phyloP scores from a whole-genome alignment of 2,113 vertebrate genomes.

The Hemiscyllium ocellatum region DNA sequence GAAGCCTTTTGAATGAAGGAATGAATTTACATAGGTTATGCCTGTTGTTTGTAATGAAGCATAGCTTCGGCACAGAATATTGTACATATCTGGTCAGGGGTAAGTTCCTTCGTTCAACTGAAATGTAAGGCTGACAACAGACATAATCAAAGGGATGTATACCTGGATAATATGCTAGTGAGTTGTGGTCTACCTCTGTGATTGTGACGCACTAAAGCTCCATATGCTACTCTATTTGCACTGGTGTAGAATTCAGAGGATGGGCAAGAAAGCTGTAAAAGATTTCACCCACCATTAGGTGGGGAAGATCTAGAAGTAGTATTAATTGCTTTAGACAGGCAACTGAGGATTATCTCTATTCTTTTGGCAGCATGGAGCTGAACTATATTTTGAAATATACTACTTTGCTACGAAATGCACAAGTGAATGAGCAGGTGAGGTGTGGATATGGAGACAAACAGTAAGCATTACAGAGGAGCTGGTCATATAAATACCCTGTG shows the following conservation, averaged over 20 bases:
- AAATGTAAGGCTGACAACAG: neutral
- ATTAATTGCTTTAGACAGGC: neutral
- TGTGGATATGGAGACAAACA: too few species aligned
- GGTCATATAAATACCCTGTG: too few species aligned
- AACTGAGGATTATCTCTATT: neutral
- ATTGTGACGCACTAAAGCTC: neutral
- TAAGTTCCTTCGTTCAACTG: neutral
- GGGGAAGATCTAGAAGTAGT: neutral
- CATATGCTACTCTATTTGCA: neutral
- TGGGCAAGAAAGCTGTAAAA: neutral
- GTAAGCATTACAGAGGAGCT: too few species aligned
- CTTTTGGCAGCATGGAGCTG: neutral
- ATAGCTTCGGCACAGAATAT: neutral
- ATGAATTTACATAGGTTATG: neutral
- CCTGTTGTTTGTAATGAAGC: neutral
- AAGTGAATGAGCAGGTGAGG: too few species aligned
- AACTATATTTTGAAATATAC: neutral
- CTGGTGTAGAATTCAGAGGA: neutral
- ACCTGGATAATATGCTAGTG: neutral
- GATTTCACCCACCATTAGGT: neutral
- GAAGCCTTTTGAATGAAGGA: neutral
- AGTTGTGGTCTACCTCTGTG: neutral
- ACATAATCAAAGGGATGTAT: neutral
- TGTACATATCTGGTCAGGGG: neutral
- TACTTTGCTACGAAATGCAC: neutral